Evolutionary conservation across 1,140 invertebrate species (phyloP).

Genomic region (Oryzaephilus surinamensis): DNA sequence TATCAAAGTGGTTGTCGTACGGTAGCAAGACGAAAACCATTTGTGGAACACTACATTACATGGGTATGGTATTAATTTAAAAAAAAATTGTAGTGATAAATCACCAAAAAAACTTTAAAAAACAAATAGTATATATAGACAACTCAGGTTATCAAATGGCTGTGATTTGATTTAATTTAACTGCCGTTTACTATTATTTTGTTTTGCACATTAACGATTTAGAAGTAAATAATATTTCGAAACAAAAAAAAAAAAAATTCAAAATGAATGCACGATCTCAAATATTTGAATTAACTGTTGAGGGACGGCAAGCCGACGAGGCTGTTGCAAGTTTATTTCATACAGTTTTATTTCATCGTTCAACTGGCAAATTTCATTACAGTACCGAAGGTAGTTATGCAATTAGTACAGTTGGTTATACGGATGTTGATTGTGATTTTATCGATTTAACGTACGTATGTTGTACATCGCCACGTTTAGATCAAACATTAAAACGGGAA

Average conservation of each 20-base stretch:
- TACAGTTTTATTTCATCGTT: conserved; percentile 88
- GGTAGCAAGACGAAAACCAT: conserved; percentile 70
- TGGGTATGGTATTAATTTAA: conserved; percentile 51
- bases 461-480: conserved; percentile 72
- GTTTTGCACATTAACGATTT: too few relatives aligned
- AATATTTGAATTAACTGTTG: conserved; percentile 78
- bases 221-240: too few relatives aligned
- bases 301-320: conserved; percentile 90
- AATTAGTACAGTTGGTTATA: conserved; percentile 87
- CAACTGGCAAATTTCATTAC: conserved; percentile 91
- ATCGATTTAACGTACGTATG: conserved; percentile 96
- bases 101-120: too few relatives aligned
- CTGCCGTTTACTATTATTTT: not conserved
- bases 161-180: conserved; percentile 12
- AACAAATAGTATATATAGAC: conserved; percentile 4
- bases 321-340: conserved; percentile 91
- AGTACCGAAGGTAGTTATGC: conserved; percentile 89
- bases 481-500: conserved; percentile 64
- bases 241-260: not conserved
- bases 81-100: not conserved
- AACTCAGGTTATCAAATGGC: conserved; percentile 11
- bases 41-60: conserved; percentile 85
- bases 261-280: conserved; percentile 83
- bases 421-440: conserved; percentile 94
- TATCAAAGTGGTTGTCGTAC: conserved; percentile 78